These are phyloP conservation scores for Rhabdomys pumilio DNA, from an alignment of 2,797 vertebrate species.

Conservation along the genomic window DNA sequence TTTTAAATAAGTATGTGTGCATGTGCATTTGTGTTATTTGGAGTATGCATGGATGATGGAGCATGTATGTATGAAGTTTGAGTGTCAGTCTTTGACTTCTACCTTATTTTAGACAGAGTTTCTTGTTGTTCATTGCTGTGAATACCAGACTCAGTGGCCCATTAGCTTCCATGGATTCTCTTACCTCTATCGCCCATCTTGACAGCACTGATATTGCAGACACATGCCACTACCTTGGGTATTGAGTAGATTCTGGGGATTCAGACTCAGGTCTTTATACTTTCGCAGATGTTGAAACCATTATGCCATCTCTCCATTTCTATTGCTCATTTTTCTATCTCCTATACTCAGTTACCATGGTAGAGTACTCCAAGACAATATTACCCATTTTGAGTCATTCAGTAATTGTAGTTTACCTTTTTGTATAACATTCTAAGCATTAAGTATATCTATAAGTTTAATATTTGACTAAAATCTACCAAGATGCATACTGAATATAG, in stretches of 20 bases:
- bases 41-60: background rate
- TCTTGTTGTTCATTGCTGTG: background rate
- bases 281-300: background rate
- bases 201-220: background rate
- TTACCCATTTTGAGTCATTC: background rate
- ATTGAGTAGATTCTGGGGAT: background rate
- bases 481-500: background rate
- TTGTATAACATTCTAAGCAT: background rate
- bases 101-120: background rate
- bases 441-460: background rate
- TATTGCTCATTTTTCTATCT: background rate
- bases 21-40: background rate
- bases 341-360: background rate
- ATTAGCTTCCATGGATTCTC: background rate
- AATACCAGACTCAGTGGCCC: background rate
- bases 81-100: background rate
- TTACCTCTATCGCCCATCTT: background rate
- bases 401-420: background rate
- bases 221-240: background rate
- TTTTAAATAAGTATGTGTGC: background rate
- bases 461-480: background rate
- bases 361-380: background rate
- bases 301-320: background rate
- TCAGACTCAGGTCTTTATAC: background rate
- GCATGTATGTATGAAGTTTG: background rate